phyloP scores from a whole-genome alignment of 2,113 vertebrate species.

The Pygoscelis antarcticus region DNA sequence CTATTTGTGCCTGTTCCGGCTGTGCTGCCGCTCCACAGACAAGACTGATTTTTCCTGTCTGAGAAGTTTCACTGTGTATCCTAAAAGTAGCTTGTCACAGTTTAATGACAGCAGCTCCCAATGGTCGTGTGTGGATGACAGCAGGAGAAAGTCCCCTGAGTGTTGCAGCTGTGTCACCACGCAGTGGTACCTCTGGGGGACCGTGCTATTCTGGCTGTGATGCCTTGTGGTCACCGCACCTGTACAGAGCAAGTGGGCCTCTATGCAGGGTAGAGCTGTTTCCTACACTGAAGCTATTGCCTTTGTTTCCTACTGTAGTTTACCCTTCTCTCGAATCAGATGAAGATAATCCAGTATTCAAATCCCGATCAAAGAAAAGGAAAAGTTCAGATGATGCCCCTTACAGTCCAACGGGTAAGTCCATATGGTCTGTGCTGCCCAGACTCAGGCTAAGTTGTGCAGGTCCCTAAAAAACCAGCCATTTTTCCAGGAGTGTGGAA shows the following conservation, averaged over 20 bases:
- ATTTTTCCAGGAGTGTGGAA: not conserved
- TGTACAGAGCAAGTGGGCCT: not conserved
- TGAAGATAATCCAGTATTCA: conserved; percentile 97
- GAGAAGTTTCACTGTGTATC: not conserved
- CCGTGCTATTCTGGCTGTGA: not conserved
- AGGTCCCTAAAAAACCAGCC: not conserved
- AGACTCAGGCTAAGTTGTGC: not conserved
- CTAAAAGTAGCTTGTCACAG: not conserved
- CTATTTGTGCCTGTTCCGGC: not conserved
- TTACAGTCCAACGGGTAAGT: conserved; percentile 93
- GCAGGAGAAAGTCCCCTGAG: not conserved
- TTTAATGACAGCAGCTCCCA: not conserved
- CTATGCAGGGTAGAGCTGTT: not conserved
- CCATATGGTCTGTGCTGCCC: not conserved
- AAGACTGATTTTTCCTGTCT: not conserved
- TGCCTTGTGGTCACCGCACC: not conserved
- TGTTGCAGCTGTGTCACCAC: not conserved
- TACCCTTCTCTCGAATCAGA: conserved; percentile 98
- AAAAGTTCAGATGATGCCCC: conserved; percentile 96
- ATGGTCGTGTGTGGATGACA: not conserved
- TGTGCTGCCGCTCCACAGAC: not conserved
- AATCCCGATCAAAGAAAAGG: conserved; percentile 98
- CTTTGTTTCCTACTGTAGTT: conserved; percentile 75
- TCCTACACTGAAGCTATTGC: not conserved
- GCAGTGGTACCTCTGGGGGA: not conserved